These are phyloP conservation scores for Onychomys leucogaster DNA, from an alignment of 2,797 vertebrate genomes.

Conservation along the genomic window DNA sequence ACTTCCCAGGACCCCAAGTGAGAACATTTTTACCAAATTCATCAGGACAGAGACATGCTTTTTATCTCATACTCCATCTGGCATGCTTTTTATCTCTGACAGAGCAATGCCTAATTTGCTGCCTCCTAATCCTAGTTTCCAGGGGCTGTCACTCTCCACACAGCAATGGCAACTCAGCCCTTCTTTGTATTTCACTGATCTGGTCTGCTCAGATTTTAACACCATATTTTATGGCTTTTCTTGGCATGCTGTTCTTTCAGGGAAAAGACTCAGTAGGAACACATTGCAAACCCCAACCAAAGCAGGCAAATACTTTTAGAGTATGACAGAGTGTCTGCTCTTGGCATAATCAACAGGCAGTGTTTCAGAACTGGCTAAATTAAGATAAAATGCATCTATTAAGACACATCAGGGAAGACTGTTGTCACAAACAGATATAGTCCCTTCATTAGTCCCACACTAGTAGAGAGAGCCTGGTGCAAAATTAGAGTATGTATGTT, in stretches of 20 bases:
- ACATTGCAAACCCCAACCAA: conserved; percentile 44
- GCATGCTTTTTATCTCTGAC: neutral
- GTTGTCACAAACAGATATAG: conserved; percentile 42
- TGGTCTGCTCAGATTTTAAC: conserved; percentile 47
- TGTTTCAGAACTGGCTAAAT: conserved; percentile 52
- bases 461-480: neutral
- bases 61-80: neutral
- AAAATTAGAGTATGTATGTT: neutral
- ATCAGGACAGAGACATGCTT: neutral
- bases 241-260: conserved; percentile 43
- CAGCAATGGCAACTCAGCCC: neutral
- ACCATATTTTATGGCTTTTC: neutral
- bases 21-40: neutral
- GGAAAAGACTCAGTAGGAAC: conserved; percentile 43
- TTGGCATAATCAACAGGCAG: neutral
- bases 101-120: neutral
- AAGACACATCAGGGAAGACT: neutral
- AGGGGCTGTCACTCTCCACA: neutral
- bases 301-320: conserved; percentile 38
- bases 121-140: neutral
- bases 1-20: neutral
- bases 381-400: neutral
- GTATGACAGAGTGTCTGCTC: conserved; percentile 28
- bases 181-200: neutral
- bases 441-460: neutral